Evolutionary conservation across 2,888 invertebrate genomes (phyloP), one percentile per base, ranked within the genome.

Genomic region (Pseudeuparius sepicola): DNA sequence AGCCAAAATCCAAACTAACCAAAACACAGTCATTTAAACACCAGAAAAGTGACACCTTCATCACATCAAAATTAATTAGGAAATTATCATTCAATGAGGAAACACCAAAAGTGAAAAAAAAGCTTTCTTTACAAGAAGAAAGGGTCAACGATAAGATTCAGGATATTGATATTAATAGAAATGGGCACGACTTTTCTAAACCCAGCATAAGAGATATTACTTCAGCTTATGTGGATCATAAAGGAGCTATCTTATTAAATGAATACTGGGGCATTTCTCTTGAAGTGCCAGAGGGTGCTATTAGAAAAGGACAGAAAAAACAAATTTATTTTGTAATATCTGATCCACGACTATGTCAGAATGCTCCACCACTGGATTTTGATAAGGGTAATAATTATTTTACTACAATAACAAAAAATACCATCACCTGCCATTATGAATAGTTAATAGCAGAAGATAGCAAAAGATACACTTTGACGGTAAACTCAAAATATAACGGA

Each of bases 261-360:
- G 78, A 83, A 47, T 81, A 87, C 58, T 90, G 90, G 73, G 90
- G 92, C 46, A 93, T 94, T 26, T 84, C 84, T 31, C 66, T 94
- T 43, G 76, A 84, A 52, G 84, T 94, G 54, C 93, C 94, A 26
- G 76, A 82, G 34, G 86, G 87, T 45, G 93, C 93, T 28, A 77
- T 94, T 47, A 75, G 82, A 31, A 72, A 76, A 23, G 87, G 87
- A 34, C 73, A 77, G 52, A 74, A 78, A 54, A 90, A 92, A 67
- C 89, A 90, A 62, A 81, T 94, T 59, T 93, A 90, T 74, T 92
- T 94, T 71, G 90, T 82, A 52, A 81, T 84, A 53, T 78, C 81
- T 49, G 82, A 82, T 61, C 81, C 83, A 46, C 73, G 85, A 56
- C 79, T 85, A 64, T 80, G 82, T 61, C 67, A 65, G 16, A 65